These are phyloP conservation scores for Pontoporia blainvillei DNA, from an alignment of 2,113 vertebrate genomes.

Conservation along the genomic window DNA sequence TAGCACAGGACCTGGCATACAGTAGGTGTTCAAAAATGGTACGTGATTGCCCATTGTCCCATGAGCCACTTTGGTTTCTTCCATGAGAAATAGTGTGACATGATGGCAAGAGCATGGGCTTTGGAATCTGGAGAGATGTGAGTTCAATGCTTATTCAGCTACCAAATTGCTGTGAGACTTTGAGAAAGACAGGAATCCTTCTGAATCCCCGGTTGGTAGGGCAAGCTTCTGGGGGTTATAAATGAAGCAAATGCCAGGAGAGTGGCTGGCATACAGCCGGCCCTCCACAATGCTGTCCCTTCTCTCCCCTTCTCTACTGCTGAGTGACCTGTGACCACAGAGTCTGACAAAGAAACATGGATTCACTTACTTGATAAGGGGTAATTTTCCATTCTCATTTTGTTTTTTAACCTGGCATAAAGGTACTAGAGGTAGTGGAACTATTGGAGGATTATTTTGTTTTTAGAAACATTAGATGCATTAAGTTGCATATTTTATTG, in stretches of 20 bases:
- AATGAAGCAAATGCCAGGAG: neutral
- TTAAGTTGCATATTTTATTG: constrained; percentile 51
- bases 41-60: neutral
- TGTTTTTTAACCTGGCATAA: neutral
- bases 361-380: neutral
- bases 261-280: neutral
- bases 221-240: neutral
- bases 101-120: neutral
- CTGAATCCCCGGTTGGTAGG: neutral
- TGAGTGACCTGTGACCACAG: neutral
- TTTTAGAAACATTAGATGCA: constrained; percentile 61
- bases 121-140: neutral
- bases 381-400: neutral
- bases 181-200: neutral
- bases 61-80: neutral
- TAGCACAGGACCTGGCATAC: neutral
- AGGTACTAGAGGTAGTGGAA: neutral
- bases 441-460: constrained; percentile 40
- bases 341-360: neutral
- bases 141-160: neutral
- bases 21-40: neutral
- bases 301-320: neutral
- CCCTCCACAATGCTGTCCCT: rapidly evolving
- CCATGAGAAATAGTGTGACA: neutral
- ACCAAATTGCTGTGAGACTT: neutral